phyloP scores from a whole-genome alignment of 37 sponge, comb jelly and placozoan genomes.

The Oscarella lobularis region DNA sequence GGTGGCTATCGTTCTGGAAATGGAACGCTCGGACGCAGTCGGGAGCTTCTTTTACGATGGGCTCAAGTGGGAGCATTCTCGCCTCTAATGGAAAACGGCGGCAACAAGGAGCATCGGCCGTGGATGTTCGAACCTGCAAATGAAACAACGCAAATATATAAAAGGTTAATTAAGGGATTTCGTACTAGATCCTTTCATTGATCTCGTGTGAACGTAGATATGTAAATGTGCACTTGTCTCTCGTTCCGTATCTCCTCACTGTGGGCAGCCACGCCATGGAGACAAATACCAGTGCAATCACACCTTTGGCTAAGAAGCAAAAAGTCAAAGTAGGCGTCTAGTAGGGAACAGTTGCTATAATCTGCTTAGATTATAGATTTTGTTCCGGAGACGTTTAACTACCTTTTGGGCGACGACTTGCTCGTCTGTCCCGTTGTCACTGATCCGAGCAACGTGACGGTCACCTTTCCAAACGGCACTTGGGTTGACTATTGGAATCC shows the following conservation, averaged over 20 bases:
- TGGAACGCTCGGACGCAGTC: conserved; percentile 45
- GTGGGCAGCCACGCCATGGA: conserved; percentile 45
- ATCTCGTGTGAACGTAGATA: conserved; percentile 7
- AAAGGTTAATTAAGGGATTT: conserved; percentile 15
- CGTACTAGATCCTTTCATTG: background rate
- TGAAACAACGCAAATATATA: conserved; percentile 53
- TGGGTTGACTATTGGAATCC: conserved; percentile 60
- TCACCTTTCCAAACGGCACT: conserved; percentile 34
- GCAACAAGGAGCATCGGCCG: conserved; percentile 70
- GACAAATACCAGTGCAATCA: conserved; percentile 39
- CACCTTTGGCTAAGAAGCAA: conserved; percentile 53
- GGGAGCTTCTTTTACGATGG: conserved; percentile 69
- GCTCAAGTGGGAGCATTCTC: conserved; percentile 73
- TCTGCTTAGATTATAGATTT: conserved; percentile 63
- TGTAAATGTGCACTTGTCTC: conserved; percentile 51
- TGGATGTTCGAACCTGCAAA: conserved; percentile 70
- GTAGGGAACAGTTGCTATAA: too few relatives aligned
- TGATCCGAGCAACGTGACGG: conserved; percentile 1
- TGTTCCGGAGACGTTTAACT: conserved; percentile 63
- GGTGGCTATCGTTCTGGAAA: conserved; percentile 60
- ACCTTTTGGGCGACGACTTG: conserved; percentile 44
- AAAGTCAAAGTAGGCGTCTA: conserved; percentile 42
- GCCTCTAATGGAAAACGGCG: conserved; percentile 84
- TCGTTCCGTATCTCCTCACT: conserved; percentile 58
- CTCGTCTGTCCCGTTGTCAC: conserved; percentile 44